Conservation (phyloP, 1,140 invertebrate genomes). For the Lepidurus arcticus region DNA sequence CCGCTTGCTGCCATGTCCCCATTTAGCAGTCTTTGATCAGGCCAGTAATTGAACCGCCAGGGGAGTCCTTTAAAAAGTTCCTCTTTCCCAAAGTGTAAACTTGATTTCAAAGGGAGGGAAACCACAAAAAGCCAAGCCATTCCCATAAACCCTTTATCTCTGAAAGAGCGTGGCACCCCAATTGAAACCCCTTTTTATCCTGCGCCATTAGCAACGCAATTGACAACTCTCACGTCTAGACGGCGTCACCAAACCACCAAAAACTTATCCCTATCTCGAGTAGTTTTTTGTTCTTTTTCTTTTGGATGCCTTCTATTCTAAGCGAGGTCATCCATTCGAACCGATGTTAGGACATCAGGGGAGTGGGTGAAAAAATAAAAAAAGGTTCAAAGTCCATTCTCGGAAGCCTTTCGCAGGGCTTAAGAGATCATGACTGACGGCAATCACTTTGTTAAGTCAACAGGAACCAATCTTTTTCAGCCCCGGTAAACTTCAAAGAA, state of each 20-base stretch:
- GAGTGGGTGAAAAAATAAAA: background rate
- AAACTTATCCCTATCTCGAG: slow-evolving; percentile 2
- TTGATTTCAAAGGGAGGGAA: background rate
- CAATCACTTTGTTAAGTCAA: slow-evolving; percentile 15
- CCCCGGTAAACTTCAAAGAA: background rate
- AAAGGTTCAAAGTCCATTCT: background rate
- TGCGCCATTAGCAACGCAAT: background rate
- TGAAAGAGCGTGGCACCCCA: background rate
- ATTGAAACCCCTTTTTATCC: slow-evolving; percentile 10
- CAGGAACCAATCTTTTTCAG: background rate
- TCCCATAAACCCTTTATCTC: background rate
- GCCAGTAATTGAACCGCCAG: background rate
- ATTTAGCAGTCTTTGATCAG: slow-evolving; percentile 22
- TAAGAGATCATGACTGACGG: background rate
- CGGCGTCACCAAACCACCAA: background rate
- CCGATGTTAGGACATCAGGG: too few species aligned
- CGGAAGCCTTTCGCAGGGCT: background rate
- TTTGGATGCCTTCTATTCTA: too few species aligned
- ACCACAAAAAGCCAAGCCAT: background rate
- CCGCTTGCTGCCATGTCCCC: background rate
- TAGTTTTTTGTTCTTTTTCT: background rate
- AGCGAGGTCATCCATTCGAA: too few species aligned
- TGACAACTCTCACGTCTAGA: slow-evolving; percentile 3
- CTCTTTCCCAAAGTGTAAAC: background rate
- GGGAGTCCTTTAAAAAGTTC: slow-evolving; percentile 5